These are phyloP conservation scores for Drosophila quasianomalipes DNA, from an alignment of 2,888 invertebrate genomes.

Conservation along the genomic window DNA sequence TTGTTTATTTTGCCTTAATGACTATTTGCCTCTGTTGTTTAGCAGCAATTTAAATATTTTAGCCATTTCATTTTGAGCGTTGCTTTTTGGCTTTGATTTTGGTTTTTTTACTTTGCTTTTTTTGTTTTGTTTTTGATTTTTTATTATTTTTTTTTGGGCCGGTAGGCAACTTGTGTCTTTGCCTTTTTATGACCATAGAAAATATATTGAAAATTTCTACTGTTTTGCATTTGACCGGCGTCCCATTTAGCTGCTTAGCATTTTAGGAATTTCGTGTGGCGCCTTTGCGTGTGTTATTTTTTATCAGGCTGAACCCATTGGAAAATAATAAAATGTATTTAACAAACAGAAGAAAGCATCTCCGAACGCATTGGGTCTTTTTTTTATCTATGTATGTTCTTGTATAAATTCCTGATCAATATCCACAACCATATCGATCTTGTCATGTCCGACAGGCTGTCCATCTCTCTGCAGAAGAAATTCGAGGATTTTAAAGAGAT, in stretches of 20 bases:
- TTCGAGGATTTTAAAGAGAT: neutral
- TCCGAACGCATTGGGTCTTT: neutral
- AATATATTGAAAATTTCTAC: conserved; percentile 68
- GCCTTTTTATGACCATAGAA: conserved; percentile 39
- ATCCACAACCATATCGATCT: neutral
- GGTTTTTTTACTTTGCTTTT: conserved; percentile 8
- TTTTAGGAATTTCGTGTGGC: conserved; percentile 20
- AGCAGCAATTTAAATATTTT: conserved; percentile 78
- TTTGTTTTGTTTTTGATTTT: neutral
- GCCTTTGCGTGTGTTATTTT: neutral
- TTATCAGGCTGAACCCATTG: neutral
- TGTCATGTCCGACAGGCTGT: neutral
- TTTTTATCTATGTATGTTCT: neutral
- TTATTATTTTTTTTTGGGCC: conserved; percentile 13
- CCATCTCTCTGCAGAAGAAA: neutral
- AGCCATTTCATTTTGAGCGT: conserved; percentile 68
- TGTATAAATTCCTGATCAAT: neutral
- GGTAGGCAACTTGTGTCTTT: conserved; percentile 44
- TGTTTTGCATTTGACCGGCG: conserved; percentile 45
- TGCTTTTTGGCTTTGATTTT: conserved; percentile 9
- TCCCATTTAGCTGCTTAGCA: conserved; percentile 5
- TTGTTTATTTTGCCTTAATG: conserved; percentile 75
- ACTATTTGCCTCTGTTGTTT: conserved; percentile 69
- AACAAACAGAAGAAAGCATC: neutral
- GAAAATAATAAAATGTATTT: neutral